Base-by-base conservation (phyloP, 2,888 invertebrate genomes). In the Rhyacophila evoluta region DNA sequence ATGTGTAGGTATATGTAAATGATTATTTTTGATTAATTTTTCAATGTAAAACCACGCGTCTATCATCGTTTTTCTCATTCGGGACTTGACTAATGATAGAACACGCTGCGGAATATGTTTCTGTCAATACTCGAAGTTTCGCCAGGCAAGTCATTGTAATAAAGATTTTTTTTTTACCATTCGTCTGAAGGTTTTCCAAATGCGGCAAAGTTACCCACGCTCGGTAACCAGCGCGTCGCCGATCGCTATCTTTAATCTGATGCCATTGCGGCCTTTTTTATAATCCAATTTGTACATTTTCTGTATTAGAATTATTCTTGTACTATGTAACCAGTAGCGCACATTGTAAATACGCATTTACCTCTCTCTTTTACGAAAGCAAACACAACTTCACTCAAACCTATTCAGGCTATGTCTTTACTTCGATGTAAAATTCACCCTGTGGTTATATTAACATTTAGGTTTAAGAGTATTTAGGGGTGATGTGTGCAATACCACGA, bases 261-360 rank as follows among this genome's bases (percentile, higher is more conserved):
- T 55, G 41, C 41, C 41, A 55, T 19, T 55, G 19, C 1, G 55
- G 25, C 19, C 25, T 12, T 15, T 55, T 55, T 55, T 55, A 55
- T 55, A 55, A 55, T 55, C 55, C 55, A 55, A 55, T 55, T 55
- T 55, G 55, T 55, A 55, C 55, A 55, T 55, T 55, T 55, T 55
- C 55, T n/a, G 55, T 55, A 55, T 55, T 10, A 55, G 55, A 55
- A 55, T 8, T 19, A 33, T 6, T 33, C 6, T 33, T 33, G 6
- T 33, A 33, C 10, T 55, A 19, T 55, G 1, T 19, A 19, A 10
- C 8, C 55, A 55, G 55, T 55, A 55, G 5, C 55, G 55, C 29
- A 33, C 29, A 33, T n/a, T n/a, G n/a, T n/a, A n/a, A n/a, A n/a
- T n/a, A n/a, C n/a, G n/a, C n/a, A n/a, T n/a, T n/a, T n/a, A n/a